phyloP scores from a whole-genome alignment of 1,140 invertebrate species.

The Cephus cinctus region DNA sequence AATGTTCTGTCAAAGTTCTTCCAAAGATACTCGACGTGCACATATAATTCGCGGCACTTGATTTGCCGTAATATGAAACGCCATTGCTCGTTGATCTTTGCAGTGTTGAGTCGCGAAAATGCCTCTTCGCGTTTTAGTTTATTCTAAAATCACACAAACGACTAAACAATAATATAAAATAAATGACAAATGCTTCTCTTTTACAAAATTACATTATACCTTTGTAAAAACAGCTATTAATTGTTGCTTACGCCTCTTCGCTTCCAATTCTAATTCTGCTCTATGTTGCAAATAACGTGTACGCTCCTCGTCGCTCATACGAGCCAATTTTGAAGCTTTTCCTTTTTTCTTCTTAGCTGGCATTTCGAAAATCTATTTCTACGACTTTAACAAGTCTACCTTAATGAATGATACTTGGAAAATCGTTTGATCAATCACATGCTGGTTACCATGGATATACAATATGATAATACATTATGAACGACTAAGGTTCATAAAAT shows the following conservation, averaged over 20 bases:
- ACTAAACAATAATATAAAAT: conserved; percentile 1
- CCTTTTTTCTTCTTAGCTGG: conserved; percentile 66
- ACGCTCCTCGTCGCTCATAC: conserved; percentile 80
- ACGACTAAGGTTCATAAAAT: no score
- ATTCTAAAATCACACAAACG: no score
- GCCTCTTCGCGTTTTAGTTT: conserved; percentile 78
- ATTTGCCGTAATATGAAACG: conserved; percentile 70
- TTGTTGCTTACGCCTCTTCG: conserved; percentile 71
- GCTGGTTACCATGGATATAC: no score
- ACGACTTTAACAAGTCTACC: no score
- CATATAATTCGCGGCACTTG: conserved; percentile 71
- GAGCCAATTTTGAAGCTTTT: conserved; percentile 72
- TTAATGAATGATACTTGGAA: no score
- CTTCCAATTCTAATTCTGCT: conserved; percentile 76
- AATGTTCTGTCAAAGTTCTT: conserved; percentile 61
- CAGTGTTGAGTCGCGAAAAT: conserved; percentile 73
- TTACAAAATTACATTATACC: conserved; percentile 51
- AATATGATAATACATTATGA: no score
- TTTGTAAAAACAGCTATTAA: conserved; percentile 75
- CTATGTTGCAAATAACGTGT: conserved; percentile 75
- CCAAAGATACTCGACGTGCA: conserved; percentile 64
- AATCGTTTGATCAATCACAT: no score
- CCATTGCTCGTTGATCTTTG: conserved; percentile 84
- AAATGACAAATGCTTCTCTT: not conserved
- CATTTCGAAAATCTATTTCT: no score